A percentile compares a stretch with the other conserved stretches of the same genome.
These are phyloP conservation scores for Phataginus tetradactyla DNA, from an alignment of 2,797 vertebrate genomes.

Conservation along the genomic window DNA sequence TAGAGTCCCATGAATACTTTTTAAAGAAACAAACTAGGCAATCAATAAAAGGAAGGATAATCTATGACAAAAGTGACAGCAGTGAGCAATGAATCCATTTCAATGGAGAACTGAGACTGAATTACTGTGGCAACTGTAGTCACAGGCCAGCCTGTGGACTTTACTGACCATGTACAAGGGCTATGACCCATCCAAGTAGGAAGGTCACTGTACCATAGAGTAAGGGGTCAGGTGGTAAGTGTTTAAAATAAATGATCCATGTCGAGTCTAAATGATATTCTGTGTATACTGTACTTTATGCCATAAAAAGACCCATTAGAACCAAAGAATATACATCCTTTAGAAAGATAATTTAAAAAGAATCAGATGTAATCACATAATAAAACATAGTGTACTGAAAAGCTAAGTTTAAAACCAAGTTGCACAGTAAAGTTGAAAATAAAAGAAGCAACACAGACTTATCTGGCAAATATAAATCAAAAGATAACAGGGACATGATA, in stretches of 20 bases:
- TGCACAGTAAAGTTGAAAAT: background rate
- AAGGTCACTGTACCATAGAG: background rate
- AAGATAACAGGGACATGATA: background rate
- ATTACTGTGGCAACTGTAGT: background rate
- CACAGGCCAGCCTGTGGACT: background rate
- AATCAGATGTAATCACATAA: background rate
- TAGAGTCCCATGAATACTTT: background rate
- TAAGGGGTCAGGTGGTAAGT: background rate
- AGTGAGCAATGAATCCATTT: background rate
- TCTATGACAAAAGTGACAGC: background rate
- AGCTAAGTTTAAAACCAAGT: slow-evolving; percentile 35
- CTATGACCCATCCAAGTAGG: background rate
- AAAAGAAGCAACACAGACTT: background rate
- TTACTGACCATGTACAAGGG: background rate
- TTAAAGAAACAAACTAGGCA: background rate
- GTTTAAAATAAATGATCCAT: background rate
- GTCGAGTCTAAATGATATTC: background rate
- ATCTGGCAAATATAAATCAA: background rate
- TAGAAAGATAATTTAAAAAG: background rate
- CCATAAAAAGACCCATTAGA: background rate
- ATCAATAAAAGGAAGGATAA: background rate
- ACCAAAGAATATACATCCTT: background rate
- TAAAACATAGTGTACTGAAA: background rate
- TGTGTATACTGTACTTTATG: background rate
- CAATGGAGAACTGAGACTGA: background rate